Conservation (phyloP, 1,140 invertebrate genomes). For the Samia ricini region DNA sequence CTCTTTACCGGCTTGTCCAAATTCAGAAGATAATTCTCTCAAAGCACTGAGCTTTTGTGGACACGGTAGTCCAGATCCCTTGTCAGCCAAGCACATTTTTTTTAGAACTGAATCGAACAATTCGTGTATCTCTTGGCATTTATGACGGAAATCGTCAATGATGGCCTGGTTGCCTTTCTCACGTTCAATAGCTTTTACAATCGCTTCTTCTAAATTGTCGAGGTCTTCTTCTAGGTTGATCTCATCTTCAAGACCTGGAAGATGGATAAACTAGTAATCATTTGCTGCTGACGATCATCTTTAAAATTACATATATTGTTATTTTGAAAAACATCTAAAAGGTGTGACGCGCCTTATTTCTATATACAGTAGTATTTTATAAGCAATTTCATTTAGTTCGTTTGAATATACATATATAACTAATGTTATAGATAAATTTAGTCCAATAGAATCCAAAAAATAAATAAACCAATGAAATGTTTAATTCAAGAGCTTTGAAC, state of each 20-base stretch:
- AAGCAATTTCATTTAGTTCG: no score
- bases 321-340: no score
- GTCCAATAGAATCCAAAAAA: no score
- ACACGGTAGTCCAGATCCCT: constrained; percentile 89
- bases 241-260: constrained; percentile 79
- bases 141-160: constrained; percentile 88
- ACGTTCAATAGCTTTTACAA: constrained; percentile 85
- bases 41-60: constrained; percentile 87
- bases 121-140: constrained; percentile 85
- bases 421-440: no score
- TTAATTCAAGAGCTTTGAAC: background rate
- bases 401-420: no score
- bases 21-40: constrained; percentile 80
- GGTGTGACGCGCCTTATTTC: no score
- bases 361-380: no score
- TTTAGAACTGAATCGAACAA: constrained; percentile 90
- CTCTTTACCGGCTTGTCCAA: constrained; percentile 83
- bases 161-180: constrained; percentile 86
- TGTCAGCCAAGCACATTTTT: constrained; percentile 88
- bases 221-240: constrained; percentile 85
- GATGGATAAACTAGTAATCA: constrained; percentile 2
- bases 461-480: no score
- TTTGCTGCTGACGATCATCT: background rate
- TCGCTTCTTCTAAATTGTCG: constrained; percentile 82
- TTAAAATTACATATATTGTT: background rate